Conservation (phyloP, 53 echinoderm and acorn worm species). For the Apostichopus leukothele region DNA sequence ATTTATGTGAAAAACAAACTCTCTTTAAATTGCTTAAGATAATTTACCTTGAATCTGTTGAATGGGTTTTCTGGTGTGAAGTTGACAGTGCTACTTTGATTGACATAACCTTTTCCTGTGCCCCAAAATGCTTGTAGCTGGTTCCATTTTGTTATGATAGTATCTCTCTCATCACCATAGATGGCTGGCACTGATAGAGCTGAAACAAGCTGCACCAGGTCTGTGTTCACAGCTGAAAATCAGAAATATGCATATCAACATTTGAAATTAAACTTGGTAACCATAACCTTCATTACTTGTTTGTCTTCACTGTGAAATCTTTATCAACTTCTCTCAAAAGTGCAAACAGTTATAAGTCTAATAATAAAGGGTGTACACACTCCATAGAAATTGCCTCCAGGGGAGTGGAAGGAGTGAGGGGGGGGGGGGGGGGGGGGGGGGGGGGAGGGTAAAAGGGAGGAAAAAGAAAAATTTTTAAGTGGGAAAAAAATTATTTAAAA, state of each 20-base stretch:
- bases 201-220: conserved; percentile 72
- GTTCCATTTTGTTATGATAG: conserved; percentile 87
- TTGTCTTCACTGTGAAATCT: background rate
- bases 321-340: background rate
- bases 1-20: too few relatives aligned
- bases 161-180: conserved; percentile 94
- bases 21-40: background rate
- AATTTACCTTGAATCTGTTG: conserved; percentile 90
- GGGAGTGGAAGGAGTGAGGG: too few relatives aligned
- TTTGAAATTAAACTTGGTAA: background rate
- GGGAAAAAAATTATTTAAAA: too few relatives aligned
- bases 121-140: conserved; percentile 98
- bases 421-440: too few relatives aligned
- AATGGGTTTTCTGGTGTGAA: conserved; percentile 97
- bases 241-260: background rate
- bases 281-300: background rate
- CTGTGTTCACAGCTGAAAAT: conserved; percentile 60
- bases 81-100: conserved; percentile 76
- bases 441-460: too few relatives aligned
- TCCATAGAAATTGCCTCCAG: too few relatives aligned
- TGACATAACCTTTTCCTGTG: conserved; percentile 90
- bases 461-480: too few relatives aligned
- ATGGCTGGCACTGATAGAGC: conserved; percentile 91
- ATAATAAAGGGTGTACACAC: too few relatives aligned
- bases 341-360: too few relatives aligned